Evolutionary conservation across 2,888 invertebrate species (phyloP).

Genomic region (Ophion ventricosus): DNA sequence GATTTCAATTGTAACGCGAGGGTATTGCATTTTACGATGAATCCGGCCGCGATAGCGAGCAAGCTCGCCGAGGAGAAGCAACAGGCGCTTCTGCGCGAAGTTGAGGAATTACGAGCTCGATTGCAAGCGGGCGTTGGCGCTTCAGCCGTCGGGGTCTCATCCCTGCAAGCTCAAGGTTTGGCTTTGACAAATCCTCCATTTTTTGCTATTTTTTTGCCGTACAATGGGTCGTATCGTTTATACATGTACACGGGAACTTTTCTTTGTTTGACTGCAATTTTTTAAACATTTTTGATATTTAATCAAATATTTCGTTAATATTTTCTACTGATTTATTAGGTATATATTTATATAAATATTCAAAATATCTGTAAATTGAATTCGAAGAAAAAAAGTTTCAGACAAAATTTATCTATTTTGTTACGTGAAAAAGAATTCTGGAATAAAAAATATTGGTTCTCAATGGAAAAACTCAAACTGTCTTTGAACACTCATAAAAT

Average conservation of each 20-base stretch:
- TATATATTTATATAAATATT: no score
- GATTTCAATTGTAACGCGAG: slow-evolving; percentile 84
- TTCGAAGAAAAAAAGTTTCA: no score
- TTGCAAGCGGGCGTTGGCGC: slow-evolving; percentile 81
- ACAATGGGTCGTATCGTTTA: no score
- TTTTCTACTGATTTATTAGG: no score
- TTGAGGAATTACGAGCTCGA: slow-evolving; percentile 90
- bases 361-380: no score
- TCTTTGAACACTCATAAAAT: no score
- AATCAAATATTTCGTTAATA: no score
- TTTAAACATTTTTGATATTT: no score
- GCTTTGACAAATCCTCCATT: background rate
- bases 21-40: slow-evolving; percentile 88
- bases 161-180: slow-evolving; percentile 78
- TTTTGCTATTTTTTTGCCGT: background rate
- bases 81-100: slow-evolving; percentile 81
- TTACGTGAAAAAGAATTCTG: no score
- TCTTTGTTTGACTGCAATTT: background rate
- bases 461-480: no score
- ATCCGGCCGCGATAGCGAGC: slow-evolving; percentile 89
- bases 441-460: no score
- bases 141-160: slow-evolving; percentile 66
- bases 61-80: slow-evolving; percentile 86
- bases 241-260: background rate
- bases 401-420: no score